Conservation (phyloP, 1,140 invertebrate species). For the Drosophila parvula region DNA sequence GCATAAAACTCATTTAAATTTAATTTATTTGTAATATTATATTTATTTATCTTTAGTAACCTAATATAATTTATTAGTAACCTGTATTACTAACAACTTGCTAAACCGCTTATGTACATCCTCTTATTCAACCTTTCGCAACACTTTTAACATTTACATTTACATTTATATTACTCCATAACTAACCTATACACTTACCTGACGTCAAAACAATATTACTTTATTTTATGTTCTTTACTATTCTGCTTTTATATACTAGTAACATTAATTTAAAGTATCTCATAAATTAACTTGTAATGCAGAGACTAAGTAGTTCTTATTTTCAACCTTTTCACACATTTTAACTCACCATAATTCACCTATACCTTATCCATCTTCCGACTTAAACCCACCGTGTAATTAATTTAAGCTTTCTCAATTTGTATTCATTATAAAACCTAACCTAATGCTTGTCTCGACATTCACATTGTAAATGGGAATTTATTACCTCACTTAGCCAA, state of each 20-base stretch:
- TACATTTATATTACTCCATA: not conserved
- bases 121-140: not conserved
- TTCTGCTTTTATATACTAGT: not conserved
- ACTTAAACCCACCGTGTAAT: not conserved
- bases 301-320: no score
- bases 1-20: not conserved
- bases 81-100: not conserved
- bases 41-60: not conserved
- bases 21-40: not conserved
- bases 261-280: not conserved
- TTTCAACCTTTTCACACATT: not conserved
- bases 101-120: not conserved
- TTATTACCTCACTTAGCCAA: conserved; percentile 8
- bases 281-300: not conserved
- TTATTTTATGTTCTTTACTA: not conserved
- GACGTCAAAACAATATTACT: not conserved
- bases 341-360: not conserved
- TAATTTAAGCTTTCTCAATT: conserved; percentile 2
- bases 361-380: not conserved
- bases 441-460: not conserved
- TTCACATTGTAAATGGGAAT: conserved; percentile 4
- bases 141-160: no score
- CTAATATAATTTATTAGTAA: not conserved
- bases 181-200: not conserved
- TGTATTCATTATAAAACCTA: conserved; percentile 11